Base-by-base conservation (phyloP, 2,888 invertebrate species). In the Creontiades dilutus region DNA sequence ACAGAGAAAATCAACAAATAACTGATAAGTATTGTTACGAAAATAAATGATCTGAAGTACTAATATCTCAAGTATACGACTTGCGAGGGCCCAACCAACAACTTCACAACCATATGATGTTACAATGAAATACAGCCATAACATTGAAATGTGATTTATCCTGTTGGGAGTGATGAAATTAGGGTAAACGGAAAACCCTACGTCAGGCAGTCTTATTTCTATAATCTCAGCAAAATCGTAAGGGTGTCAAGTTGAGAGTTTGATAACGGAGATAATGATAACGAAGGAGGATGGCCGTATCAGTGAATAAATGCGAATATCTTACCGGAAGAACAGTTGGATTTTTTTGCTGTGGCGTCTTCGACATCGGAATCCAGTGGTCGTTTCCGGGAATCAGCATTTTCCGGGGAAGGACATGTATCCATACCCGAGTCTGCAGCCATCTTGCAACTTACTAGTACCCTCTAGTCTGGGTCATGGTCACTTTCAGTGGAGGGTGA, bases 391-490 rank as follows among this genome's bases (percentile, higher is more conserved):
- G 97, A 97, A 95, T 97, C 97, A 92, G 96, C 95, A 94, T 96
- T 97, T 95, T 97, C 97, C 94, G 97, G 97, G 95, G 97, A 97
- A 94, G 97, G 96, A 95, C 97, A 97, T 95, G 97, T 96, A 95
- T 97, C 97, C 97, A 97, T 97, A 95, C 96, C 96, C 95, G 96
- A 96, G 95, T 97, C 97, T 94, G 97, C 97, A 95, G 97, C 97
- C 97, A 97, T 97, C 95, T 96, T 90, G 88, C 80, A 85, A 85
- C 85, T 85, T 61, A 61, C 85, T 85, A 85, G 61, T 85, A 85
- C 85, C 85, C 61, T 48, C 88, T 28, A 88, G 88, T 80, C 88
- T 80, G 80, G 80, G 88, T 88, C 88, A 88, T 88, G 88, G 88
- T 78, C 88, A 78, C 88, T 23, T 48, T 78, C 88, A 37, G 37